Conservation (phyloP, 1,140 invertebrate genomes). For the Eufriesea mexicana region DNA sequence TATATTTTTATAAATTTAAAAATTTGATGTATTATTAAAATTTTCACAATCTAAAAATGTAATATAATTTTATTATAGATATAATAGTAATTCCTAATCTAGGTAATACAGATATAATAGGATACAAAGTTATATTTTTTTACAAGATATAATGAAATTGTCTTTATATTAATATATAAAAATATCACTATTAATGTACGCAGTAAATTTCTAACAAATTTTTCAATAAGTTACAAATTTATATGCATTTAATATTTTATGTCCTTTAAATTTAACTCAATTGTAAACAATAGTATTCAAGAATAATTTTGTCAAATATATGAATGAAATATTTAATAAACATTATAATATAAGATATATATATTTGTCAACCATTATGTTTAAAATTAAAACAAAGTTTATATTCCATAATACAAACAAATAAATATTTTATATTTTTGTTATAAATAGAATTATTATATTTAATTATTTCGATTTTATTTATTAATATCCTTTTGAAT, state of each 20-base stretch:
- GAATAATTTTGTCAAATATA: too few relatives aligned
- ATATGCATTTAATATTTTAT: neutral
- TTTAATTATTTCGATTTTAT: neutral
- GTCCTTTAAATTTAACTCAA: too few relatives aligned
- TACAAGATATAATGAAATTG: neutral
- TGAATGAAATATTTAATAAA: neutral
- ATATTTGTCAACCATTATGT: neutral
- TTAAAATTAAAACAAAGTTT: neutral
- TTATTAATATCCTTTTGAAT: neutral
- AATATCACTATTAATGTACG: too few relatives aligned
- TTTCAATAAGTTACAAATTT: too few relatives aligned
- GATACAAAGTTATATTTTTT: neutral
- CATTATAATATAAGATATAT: neutral
- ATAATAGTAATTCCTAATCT: too few relatives aligned
- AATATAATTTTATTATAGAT: neutral
- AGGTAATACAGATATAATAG: neutral
- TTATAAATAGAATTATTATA: neutral
- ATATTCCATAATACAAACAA: neutral
- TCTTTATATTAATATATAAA: neutral
- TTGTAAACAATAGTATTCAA: too few relatives aligned
- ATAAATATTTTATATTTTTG: slow-evolving; percentile 38
- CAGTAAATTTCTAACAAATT: too few relatives aligned
- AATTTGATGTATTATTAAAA: neutral
- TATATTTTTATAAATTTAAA: neutral
- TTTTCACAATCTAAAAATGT: neutral